Percentiles rank a stretch among this genome's conserved stretches.
Evolutionary conservation across 2,888 invertebrate genomes (phyloP).

Genomic region (Teinopalpus imperialis): DNA sequence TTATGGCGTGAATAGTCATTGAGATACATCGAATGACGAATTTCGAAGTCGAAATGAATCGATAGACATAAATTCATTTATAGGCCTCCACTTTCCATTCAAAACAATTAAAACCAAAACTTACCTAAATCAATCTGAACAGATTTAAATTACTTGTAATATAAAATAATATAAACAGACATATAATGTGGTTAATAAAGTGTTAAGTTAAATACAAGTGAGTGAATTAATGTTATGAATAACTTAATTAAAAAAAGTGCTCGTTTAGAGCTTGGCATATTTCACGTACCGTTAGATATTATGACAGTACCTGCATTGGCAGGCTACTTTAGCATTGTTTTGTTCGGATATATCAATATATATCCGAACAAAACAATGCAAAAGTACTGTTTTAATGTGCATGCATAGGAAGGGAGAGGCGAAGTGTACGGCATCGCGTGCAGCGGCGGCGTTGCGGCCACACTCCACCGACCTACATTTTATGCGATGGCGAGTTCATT

Average conservation of each 20-base stretch:
- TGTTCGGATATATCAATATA: too few relatives aligned
- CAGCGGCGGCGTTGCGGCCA: conserved; percentile 52
- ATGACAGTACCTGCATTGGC: too few relatives aligned
- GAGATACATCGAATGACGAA: conserved; percentile 18
- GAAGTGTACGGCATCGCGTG: conserved; percentile 63
- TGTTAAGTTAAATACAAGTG: too few relatives aligned
- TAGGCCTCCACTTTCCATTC: conserved; percentile 34
- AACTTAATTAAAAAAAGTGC: too few relatives aligned
- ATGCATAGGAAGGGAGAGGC: conserved; percentile 48
- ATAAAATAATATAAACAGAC: too few relatives aligned
- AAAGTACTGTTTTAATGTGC: conserved; percentile 25
- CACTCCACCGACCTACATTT: conserved; percentile 80
- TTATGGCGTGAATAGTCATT: conserved; percentile 32
- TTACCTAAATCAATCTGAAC: too few relatives aligned
- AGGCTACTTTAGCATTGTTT: too few relatives aligned
- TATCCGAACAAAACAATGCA: conserved; percentile 16
- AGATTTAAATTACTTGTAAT: too few relatives aligned
- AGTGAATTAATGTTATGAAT: too few relatives aligned
- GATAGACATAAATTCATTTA: conserved; percentile 19
- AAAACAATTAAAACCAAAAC: conserved; percentile 33
- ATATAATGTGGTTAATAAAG: too few relatives aligned
- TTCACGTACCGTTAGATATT: too few relatives aligned
- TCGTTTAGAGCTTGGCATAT: too few relatives aligned
- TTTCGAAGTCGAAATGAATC: conserved; percentile 29
- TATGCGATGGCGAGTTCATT: conserved; percentile 70